phyloP scores from a whole-genome alignment of 2,113 vertebrate genomes.

The Halcyon malimbica region DNA sequence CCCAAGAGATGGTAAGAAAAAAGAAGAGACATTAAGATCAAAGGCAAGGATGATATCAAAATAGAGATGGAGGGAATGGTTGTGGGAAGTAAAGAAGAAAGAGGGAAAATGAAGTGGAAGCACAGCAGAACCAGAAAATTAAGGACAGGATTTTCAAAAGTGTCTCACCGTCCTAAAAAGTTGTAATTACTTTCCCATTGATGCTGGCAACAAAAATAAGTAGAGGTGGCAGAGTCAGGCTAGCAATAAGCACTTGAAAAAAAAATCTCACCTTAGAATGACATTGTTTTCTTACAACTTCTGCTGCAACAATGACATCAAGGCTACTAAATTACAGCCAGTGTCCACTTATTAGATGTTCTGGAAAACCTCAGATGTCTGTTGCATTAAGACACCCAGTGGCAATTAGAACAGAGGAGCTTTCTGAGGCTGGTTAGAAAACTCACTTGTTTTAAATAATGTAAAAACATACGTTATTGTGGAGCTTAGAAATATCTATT shows the following conservation, averaged over 20 bases:
- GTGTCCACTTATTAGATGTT: background rate
- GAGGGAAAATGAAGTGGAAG: background rate
- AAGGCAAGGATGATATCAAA: background rate
- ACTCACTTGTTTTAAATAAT: background rate
- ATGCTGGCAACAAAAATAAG: background rate
- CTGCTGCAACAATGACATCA: background rate
- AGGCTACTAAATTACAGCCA: background rate
- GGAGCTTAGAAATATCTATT: background rate
- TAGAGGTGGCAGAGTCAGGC: background rate
- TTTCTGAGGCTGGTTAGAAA: background rate
- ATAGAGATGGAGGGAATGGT: background rate
- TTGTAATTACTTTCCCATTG: background rate
- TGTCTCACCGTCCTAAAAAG: background rate
- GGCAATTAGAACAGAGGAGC: background rate
- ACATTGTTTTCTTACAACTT: background rate
- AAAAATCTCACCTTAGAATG: background rate
- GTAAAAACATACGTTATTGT: background rate
- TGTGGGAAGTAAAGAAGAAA: background rate
- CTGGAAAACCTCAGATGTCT: slow-evolving; percentile 2
- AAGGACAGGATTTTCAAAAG: background rate
- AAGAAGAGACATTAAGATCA: background rate
- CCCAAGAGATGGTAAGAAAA: background rate
- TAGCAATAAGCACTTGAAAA: background rate
- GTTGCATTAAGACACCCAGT: background rate
- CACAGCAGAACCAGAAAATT: background rate